Evolutionary conservation across 2,888 invertebrate genomes (phyloP).

Genomic region (Hoplodrina ambigua): DNA sequence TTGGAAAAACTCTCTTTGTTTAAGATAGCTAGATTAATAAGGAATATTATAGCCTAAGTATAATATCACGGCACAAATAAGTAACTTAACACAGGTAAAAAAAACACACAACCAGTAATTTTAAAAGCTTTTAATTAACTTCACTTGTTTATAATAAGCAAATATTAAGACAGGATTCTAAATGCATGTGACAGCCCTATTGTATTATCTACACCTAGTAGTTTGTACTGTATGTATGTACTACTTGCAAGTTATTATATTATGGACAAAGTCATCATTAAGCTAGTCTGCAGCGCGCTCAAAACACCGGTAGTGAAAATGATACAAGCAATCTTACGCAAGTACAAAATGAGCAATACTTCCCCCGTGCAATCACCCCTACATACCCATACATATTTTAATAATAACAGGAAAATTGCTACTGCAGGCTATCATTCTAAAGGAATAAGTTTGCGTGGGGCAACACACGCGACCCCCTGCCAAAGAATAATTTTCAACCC

Average conservation of each 20-base stretch:
- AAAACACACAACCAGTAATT: too few relatives aligned
- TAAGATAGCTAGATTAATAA: too few relatives aligned
- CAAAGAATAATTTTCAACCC: slow-evolving; percentile 33
- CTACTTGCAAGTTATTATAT: slow-evolving; percentile 43
- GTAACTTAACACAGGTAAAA: too few relatives aligned
- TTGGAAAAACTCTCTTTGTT: too few relatives aligned
- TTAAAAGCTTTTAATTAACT: too few relatives aligned
- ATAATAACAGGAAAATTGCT: slow-evolving; percentile 86
- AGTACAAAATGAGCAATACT: slow-evolving; percentile 78
- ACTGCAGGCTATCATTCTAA: slow-evolving; percentile 81
- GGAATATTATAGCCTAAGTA: too few relatives aligned
- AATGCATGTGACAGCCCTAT: slow-evolving; percentile 30
- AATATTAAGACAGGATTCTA: too few relatives aligned
- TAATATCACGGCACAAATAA: too few relatives aligned
- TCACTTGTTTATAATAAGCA: too few relatives aligned
- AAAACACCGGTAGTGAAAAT: slow-evolving; percentile 68
- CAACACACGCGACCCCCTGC: slow-evolving; percentile 77
- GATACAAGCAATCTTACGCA: slow-evolving; percentile 71
- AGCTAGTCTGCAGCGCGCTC: slow-evolving; percentile 39
- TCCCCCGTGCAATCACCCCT: slow-evolving; percentile 66
- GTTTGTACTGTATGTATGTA: slow-evolving; percentile 10
- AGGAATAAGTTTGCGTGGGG: slow-evolving; percentile 75
- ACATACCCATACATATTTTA: slow-evolving; percentile 71
- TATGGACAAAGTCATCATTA: slow-evolving; percentile 60
- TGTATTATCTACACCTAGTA: too few relatives aligned